Evolutionary conservation across 1,140 invertebrate species (phyloP).

Genomic region (Diorhabda carinulata): DNA sequence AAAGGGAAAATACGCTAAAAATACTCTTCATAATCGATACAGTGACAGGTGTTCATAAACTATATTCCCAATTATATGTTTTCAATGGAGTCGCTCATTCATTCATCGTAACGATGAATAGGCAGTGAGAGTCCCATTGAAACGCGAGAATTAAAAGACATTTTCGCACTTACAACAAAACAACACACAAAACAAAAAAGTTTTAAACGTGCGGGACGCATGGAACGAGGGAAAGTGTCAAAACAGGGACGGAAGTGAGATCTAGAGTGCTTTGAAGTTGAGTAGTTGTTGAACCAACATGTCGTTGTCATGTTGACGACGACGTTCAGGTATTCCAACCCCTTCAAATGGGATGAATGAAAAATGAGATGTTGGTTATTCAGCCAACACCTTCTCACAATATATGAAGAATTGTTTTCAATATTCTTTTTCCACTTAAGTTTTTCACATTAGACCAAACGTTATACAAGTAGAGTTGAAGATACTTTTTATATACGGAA

Average conservation of each 20-base stretch:
- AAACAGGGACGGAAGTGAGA: constrained; percentile 34
- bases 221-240: constrained; percentile 30
- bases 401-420: not conserved
- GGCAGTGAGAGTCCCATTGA: constrained; percentile 22
- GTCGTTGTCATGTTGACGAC: constrained; percentile 4
- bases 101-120: constrained; percentile 9
- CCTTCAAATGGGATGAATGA: constrained; percentile 10
- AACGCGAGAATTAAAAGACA: constrained; percentile 27
- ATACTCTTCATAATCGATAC: too few species aligned
- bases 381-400: not conserved
- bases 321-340: constrained; percentile 20
- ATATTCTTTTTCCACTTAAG: too few species aligned
- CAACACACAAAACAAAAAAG: constrained; percentile 11
- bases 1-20: too few species aligned
- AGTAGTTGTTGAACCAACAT: constrained; percentile 21
- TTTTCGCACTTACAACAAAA: constrained; percentile 32
- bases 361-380: constrained; percentile 10
- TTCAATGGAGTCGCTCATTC: not conserved
- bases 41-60: too few species aligned
- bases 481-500: too few species aligned
- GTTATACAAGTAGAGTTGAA: too few species aligned
- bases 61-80: too few species aligned
- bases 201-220: constrained; percentile 15
- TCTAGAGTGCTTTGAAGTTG: constrained; percentile 23
- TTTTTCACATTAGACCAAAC: too few species aligned